A percentile compares a stretch with the other conserved stretches of the same genome.
Evolutionary conservation across 1,140 invertebrate genomes (phyloP).

Genomic region (Orchesella cincta): DNA sequence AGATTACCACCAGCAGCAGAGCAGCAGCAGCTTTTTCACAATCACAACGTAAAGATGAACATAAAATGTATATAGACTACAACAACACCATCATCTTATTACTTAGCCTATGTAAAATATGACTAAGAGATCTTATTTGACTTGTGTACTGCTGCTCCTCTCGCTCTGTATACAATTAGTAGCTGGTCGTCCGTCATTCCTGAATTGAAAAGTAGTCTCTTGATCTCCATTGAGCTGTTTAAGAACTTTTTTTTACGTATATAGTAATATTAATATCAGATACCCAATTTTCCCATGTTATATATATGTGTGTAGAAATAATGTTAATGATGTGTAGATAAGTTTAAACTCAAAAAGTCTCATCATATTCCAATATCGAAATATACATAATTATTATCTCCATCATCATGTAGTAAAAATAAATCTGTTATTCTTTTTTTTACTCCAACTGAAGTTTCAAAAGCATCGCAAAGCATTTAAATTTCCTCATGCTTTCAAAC

Average conservation of each 20-base stretch:
- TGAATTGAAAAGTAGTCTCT: slow-evolving; percentile 16
- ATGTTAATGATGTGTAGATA: no score
- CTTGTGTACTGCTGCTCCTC: not conserved
- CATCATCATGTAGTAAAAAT: no score
- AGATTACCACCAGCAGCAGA: slow-evolving; percentile 12
- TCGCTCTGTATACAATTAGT: slow-evolving; percentile 5
- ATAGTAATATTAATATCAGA: not conserved
- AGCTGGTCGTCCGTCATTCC: slow-evolving; percentile 7
- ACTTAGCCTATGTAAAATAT: not conserved
- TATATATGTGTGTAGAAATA: not conserved
- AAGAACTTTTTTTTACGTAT: not conserved
- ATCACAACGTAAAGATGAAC: no score
- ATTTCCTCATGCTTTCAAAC: no score
- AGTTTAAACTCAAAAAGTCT: no score
- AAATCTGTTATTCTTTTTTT: no score
- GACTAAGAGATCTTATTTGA: not conserved
- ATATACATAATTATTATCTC: no score
- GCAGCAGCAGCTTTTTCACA: not conserved
- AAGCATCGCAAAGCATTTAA: no score
- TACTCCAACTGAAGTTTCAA: no score
- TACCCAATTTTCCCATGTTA: not conserved
- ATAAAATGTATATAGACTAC: no score
- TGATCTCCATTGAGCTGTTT: slow-evolving; percentile 13
- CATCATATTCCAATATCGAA: no score
- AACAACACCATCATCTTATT: no score